Conservation (phyloP, 2,113 vertebrate genomes). For the Mixornis gularis region DNA sequence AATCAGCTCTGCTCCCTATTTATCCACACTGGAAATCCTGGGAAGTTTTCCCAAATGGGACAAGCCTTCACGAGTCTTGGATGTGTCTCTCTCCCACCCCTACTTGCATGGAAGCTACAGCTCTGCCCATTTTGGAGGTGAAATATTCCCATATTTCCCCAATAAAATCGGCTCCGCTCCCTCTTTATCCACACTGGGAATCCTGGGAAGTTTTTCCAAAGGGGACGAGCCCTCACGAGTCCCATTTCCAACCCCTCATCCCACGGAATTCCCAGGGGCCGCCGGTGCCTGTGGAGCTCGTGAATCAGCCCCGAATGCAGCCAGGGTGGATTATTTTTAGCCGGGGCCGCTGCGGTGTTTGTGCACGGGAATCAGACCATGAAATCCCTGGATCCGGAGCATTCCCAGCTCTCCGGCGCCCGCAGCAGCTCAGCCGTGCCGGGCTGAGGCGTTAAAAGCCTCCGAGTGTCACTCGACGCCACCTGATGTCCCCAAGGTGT, state of each 20-base stretch:
- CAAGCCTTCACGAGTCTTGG: too few species aligned
- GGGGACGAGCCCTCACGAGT: rapidly evolving
- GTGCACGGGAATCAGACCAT: background rate
- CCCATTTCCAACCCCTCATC: background rate
- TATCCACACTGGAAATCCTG: background rate
- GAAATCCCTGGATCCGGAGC: background rate
- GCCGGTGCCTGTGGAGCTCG: background rate
- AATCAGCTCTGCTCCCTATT: background rate
- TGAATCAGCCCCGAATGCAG: background rate
- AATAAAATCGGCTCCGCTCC: background rate
- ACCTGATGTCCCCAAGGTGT: background rate
- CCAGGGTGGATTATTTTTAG: background rate
- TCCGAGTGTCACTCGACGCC: background rate
- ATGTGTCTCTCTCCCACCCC: too few species aligned
- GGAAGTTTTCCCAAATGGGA: rapidly evolving
- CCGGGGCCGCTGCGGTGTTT: background rate
- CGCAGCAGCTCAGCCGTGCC: background rate
- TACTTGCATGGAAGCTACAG: background rate
- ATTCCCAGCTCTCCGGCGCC: background rate
- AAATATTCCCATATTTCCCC: background rate
- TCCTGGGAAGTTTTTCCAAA: background rate
- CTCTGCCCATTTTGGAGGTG: background rate
- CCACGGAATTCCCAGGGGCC: background rate
- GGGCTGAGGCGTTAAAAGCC: background rate
- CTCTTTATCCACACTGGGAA: rapidly evolving